These are phyloP conservation scores for Nephrocerus scutellatus DNA, from an alignment of 2,888 invertebrate species.

Conservation along the genomic window DNA sequence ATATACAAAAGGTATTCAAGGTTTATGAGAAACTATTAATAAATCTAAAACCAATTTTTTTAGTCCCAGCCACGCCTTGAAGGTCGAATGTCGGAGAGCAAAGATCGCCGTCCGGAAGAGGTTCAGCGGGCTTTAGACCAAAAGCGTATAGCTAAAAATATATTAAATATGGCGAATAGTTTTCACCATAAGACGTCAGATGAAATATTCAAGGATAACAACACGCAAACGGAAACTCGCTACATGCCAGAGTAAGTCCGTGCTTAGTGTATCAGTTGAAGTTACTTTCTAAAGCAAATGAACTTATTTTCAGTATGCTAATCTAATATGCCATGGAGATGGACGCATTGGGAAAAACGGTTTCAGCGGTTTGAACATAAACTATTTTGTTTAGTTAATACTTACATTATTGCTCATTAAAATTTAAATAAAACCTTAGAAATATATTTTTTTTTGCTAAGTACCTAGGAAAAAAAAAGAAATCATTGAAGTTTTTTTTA, in stretches of 20 bases:
- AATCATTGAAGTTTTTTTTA: too few relatives aligned
- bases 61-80: too few relatives aligned
- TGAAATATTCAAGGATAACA: constrained; percentile 19
- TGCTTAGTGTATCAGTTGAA: not conserved
- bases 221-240: constrained; percentile 18
- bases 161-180: constrained; percentile 39
- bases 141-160: constrained; percentile 56
- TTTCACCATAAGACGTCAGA: constrained; percentile 25
- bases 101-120: constrained; percentile 54
- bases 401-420: too few relatives aligned
- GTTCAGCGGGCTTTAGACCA: constrained; percentile 61
- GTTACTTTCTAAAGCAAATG: too few relatives aligned
- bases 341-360: too few relatives aligned
- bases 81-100: constrained; percentile 41
- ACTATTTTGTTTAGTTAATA: too few relatives aligned
- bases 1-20: constrained; percentile 39
- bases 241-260: constrained; percentile 36
- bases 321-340: too few relatives aligned
- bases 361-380: too few relatives aligned
- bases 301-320: too few relatives aligned
- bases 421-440: too few relatives aligned
- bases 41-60: constrained; percentile 5
- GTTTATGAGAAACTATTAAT: constrained; percentile 10
- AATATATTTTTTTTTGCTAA: too few relatives aligned
- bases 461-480: too few relatives aligned